Conservation (phyloP, 2,888 invertebrate genomes). For the Epiblema foenella region DNA sequence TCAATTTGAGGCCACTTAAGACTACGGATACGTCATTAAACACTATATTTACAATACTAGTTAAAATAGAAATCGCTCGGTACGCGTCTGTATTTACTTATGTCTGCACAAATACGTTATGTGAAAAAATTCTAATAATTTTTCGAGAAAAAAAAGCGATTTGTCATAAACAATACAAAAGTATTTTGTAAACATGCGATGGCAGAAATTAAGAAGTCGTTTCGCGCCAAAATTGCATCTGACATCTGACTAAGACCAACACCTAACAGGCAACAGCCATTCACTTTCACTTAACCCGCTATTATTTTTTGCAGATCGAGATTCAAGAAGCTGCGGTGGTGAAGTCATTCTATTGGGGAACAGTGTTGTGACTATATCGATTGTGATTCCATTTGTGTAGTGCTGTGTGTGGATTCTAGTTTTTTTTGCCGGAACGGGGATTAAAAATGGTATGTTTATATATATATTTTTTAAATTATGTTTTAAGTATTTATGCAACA, state of each 20-base stretch:
- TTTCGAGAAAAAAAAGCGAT: conserved; percentile 31
- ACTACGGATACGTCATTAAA: conserved; percentile 7
- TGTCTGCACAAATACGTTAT: conserved; percentile 24
- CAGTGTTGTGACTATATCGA: conserved; percentile 57
- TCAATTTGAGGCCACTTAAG: conserved; percentile 20
- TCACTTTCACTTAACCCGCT: conserved; percentile 66
- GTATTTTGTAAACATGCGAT: conserved; percentile 29
- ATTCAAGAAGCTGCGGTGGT: conserved; percentile 56
- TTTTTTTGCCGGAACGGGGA: conserved; percentile 18
- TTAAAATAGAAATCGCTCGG: conserved; percentile 38
- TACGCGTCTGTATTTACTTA: conserved; percentile 14
- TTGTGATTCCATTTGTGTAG: conserved; percentile 49
- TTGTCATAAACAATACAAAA: conserved; percentile 27
- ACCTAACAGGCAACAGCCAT: conserved; percentile 55
- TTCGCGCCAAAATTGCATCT: conserved; percentile 41
- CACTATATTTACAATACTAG: conserved; percentile 33
- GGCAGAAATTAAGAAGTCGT: conserved; percentile 17
- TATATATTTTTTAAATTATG: not conserved
- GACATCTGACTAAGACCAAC: conserved; percentile 46
- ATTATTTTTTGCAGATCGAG: conserved; percentile 64
- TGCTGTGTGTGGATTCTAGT: conserved; percentile 46
- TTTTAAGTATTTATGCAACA: not conserved
- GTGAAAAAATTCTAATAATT: conserved; percentile 3
- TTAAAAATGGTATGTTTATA: conserved; percentile 39
- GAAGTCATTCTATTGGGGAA: conserved; percentile 51